Base-by-base conservation (phyloP, 2,797 vertebrate species). In the Taenioides sp. region DNA sequence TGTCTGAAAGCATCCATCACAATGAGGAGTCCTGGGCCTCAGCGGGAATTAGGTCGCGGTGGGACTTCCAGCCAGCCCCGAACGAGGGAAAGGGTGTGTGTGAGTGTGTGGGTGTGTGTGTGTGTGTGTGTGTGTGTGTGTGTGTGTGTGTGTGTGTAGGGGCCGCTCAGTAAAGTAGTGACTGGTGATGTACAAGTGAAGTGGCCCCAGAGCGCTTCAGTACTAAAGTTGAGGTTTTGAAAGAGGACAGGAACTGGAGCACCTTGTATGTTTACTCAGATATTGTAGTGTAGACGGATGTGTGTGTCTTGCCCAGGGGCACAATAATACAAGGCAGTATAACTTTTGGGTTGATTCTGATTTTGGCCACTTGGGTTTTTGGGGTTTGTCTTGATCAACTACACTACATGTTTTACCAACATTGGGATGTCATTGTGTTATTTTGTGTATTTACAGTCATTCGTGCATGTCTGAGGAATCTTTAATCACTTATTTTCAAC, bases 1-100 rank as follows among this genome's bases (percentile, higher is more conserved):
- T 80, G 83, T 87, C 88, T 83, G 18, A 88, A 88, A 86, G 80
- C 85, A 80, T 91, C 86, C 80, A 88, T 88, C 78, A 89, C 64
- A 69, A 80, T 67, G 63, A 57, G 50, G 68, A 78, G 62, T 55
- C 76, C 74, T 59, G 22, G 75, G 43, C 67, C 73, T 74, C 66
- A 74, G 74, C 71, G 72, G 76, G 79, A 91, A 90, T 82, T 88
- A 76, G 87, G 86, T 84, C 76, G 31, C 68, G 61, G 64, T 83
- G 72, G 72, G 80, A 75, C 20, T 68, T 50, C 70, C 37, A 73
- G 34, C 61, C 37, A 70, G 80, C 88, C 73, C 7, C 65, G 54
- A 69, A 84, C 61, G 0, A 66, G 23, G 54, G 10, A 22, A 55
- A 3, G 10, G 3, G n/a, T 50, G 49, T 17, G 47, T 49, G 47